Evolutionary conservation across 2,113 vertebrate species (phyloP).

Genomic region (Cepphus grylle): DNA sequence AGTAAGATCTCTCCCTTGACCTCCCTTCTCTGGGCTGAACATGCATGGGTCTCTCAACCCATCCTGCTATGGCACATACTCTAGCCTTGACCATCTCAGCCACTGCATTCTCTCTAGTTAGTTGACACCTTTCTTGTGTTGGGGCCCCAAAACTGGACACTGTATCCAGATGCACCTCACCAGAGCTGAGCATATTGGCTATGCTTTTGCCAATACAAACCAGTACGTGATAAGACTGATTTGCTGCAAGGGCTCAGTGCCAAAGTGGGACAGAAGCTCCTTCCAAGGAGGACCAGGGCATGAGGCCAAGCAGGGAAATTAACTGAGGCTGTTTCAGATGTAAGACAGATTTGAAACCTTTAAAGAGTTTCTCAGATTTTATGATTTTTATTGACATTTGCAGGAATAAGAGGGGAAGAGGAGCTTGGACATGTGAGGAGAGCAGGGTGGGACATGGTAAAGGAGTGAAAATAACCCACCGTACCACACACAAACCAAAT

Average conservation of each 20-base stretch:
- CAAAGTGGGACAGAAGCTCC: neutral
- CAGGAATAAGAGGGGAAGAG: neutral
- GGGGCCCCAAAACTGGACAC: neutral
- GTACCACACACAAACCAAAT: neutral
- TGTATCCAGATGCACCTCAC: neutral
- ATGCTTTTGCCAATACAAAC: neutral
- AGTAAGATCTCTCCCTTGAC: neutral
- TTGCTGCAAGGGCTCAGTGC: neutral
- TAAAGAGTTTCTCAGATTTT: neutral
- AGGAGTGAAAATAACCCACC: neutral
- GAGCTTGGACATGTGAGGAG: neutral
- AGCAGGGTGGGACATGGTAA: neutral
- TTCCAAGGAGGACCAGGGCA: neutral
- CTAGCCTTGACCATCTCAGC: neutral
- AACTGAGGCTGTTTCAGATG: neutral
- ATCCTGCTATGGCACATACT: neutral
- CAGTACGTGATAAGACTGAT: neutral
- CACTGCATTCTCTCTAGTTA: neutral
- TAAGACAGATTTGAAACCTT: neutral
- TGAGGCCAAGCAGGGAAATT: neutral
- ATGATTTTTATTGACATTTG: neutral
- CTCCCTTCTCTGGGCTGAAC: neutral
- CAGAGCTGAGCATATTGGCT: neutral
- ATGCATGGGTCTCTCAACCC: neutral
- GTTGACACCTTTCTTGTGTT: neutral